Evolutionary conservation across 1,140 invertebrate species (phyloP), one percentile per base, ranked within the genome.

Genomic region (Platyscapa corneri): DNA sequence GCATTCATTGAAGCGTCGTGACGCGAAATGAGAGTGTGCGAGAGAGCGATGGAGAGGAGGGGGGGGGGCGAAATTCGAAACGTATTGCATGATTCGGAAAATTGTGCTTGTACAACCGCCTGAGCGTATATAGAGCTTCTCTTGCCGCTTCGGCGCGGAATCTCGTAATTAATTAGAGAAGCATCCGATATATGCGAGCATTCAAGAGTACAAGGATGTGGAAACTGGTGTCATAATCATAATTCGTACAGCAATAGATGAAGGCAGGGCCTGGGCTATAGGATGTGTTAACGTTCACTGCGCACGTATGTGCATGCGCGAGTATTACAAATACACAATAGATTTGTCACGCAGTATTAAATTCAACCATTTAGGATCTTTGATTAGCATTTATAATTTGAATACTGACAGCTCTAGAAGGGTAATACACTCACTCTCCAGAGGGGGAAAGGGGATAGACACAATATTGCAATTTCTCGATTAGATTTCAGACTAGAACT

Each of bases 91-190:
- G 77, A 67, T 79, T 85, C 27, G 83, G n/a, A n/a, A n/a, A n/a
- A n/a, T n/a, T n/a, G n/a, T n/a, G 60, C 75, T 60, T 65, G 37
- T 78, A 39, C 30, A 83, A 60, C 64, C 0, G 39, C 7, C 2
- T 37, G 39, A 34, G 53, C 6, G 39, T 81, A 79, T 46, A 46
- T n/a, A 46, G 14, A 23, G 20, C 14, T 30, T 34, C 82, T 27
- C 82, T 83, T 76, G 53, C 82, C 56, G 72, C 82, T 46, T 64
- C 72, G 49, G 60, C 72, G 74, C 72, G 84, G 84, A 86, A 86
- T 86, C 80, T 82, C 79, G 80, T 86, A 86, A 86, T 86, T 82
- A 86, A 86, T 86, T 82, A 86, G 84, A n/a, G 75, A 82, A 81
- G 80, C 84, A 86, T 86, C 16, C 80, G 80, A 82, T 86, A 82